These are phyloP conservation scores for Frieseomelitta varia DNA, from an alignment of 1,140 invertebrate genomes.

Conservation along the genomic window DNA sequence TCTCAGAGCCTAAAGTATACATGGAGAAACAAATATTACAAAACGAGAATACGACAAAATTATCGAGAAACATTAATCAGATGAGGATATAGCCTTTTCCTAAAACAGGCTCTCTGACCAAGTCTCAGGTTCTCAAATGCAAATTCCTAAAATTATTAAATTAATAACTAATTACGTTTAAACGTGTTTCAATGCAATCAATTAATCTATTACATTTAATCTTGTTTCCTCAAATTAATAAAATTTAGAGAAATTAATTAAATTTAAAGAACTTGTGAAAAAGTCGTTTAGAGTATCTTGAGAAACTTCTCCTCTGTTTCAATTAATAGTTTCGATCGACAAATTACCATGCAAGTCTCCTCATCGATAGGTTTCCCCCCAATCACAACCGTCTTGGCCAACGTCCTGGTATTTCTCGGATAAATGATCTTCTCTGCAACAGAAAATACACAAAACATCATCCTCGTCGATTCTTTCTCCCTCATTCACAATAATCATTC, in stretches of 20 bases:
- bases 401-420: conserved; percentile 77
- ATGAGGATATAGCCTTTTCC: neutral
- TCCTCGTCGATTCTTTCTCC: too few species aligned
- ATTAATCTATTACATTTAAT: too few species aligned
- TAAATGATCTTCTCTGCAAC: conserved; percentile 82
- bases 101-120: too few species aligned
- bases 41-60: too few species aligned
- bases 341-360: conserved; percentile 85
- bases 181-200: too few species aligned
- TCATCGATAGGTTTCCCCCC: conserved; percentile 87
- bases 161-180: neutral
- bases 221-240: neutral
- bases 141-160: neutral
- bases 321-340: neutral
- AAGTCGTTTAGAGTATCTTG: neutral
- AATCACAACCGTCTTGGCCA: conserved; percentile 75
- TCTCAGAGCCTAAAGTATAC: conserved; percentile 81
- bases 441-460: conserved; percentile 5
- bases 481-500: neutral
- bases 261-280: neutral
- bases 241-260: neutral
- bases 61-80: neutral
- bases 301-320: neutral
- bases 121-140: neutral
- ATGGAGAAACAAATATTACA: neutral